Percentiles rank a stretch among this genome's conserved stretches.
Conservation (phyloP, 2,888 invertebrate species). For the Keiferia lycopersicella region DNA sequence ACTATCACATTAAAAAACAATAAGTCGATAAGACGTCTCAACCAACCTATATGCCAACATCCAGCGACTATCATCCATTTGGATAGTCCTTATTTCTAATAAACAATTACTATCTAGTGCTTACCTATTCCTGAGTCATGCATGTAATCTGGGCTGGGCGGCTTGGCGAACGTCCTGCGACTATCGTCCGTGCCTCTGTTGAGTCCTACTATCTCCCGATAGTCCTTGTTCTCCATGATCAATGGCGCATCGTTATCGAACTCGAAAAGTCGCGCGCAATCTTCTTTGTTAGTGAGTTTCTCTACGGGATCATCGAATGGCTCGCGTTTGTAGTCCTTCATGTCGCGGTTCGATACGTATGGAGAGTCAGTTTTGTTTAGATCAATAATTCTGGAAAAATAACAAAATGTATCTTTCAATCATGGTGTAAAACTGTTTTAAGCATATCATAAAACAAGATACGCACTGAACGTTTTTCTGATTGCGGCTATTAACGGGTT, state of each 20-base stretch:
- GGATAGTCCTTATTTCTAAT: too few relatives aligned
- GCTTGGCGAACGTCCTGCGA: conserved; percentile 75
- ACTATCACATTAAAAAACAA: too few relatives aligned
- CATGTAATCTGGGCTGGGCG: conserved; percentile 78
- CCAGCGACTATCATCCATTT: too few relatives aligned
- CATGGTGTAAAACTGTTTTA: too few relatives aligned
- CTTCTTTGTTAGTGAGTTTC: conserved; percentile 70
- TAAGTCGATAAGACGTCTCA: too few relatives aligned
- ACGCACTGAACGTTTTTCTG: too few relatives aligned
- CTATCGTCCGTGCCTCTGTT: conserved; percentile 75
- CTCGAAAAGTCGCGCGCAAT: conserved; percentile 78
- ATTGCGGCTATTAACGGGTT: too few relatives aligned
- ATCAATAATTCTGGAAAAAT: conserved; percentile 73
- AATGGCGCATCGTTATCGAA: conserved; percentile 81
- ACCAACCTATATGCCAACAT: too few relatives aligned
- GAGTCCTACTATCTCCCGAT: conserved; percentile 70
- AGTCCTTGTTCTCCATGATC: conserved; percentile 76
- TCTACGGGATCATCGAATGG: conserved; percentile 70
- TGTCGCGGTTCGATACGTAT: conserved; percentile 67
- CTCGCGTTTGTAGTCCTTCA: conserved; percentile 64
- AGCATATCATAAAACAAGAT: too few relatives aligned
- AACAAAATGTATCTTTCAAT: neutral
- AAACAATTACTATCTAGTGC: neutral
- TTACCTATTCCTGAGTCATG: conserved; percentile 79
- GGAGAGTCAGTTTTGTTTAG: conserved; percentile 72